A percentile compares a stretch with the other conserved stretches of the same genome.
These are phyloP conservation scores for Paguma larvata DNA, from an alignment of 2,797 vertebrate genomes.

Conservation along the genomic window DNA sequence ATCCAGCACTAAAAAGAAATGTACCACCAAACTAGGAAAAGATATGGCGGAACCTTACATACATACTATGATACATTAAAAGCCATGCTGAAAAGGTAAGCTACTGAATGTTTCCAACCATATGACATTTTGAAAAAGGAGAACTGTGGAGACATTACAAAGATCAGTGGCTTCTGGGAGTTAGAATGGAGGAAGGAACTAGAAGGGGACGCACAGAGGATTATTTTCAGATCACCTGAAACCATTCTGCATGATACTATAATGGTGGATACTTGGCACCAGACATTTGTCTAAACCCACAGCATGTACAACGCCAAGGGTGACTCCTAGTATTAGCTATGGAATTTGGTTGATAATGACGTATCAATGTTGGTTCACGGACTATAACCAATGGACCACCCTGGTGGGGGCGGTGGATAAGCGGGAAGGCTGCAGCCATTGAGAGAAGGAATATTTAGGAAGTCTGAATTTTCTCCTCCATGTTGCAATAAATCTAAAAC, in stretches of 20 bases:
- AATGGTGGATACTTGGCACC: background rate
- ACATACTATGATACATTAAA: background rate
- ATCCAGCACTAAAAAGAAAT: background rate
- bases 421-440: background rate
- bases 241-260: background rate
- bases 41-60: background rate
- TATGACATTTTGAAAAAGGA: background rate
- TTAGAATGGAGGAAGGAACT: background rate
- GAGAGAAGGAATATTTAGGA: background rate
- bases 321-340: background rate
- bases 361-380: accelerated
- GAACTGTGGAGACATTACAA: background rate
- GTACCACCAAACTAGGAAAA: background rate
- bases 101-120: background rate
- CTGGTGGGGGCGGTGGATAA: background rate
- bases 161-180: background rate
- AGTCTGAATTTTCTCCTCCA: background rate
- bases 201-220: background rate
- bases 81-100: background rate
- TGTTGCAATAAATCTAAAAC: background rate
- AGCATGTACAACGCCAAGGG: background rate
- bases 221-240: background rate
- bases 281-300: background rate
- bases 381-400: background rate
- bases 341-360: background rate